Evolutionary conservation across 1,140 invertebrate species (phyloP).

Genomic region (Pseudomyrmex gracilis): DNA sequence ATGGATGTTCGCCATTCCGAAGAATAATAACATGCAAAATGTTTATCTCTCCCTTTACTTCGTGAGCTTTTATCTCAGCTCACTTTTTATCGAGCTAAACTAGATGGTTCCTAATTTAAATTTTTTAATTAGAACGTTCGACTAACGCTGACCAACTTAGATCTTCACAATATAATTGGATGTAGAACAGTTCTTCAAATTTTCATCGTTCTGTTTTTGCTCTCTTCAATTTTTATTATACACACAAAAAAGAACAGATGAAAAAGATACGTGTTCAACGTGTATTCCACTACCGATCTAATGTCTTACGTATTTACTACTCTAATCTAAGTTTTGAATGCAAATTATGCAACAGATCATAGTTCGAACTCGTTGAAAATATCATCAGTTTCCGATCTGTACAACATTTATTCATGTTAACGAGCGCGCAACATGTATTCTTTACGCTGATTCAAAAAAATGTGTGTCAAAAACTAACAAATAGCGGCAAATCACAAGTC

Average conservation of each 20-base stretch:
- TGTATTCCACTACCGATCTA: too few relatives aligned
- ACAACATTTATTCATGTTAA: too few relatives aligned
- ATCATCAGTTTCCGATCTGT: too few relatives aligned
- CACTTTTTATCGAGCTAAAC: background rate
- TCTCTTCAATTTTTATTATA: too few relatives aligned
- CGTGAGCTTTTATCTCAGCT: background rate
- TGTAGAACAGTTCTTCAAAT: background rate
- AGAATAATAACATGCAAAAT: background rate
- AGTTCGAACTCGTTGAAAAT: too few relatives aligned
- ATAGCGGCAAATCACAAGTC: slow-evolving; percentile 1
- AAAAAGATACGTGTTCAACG: too few relatives aligned
- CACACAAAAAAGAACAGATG: too few relatives aligned
- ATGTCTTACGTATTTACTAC: too few relatives aligned
- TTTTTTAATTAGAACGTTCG: background rate
- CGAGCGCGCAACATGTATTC: too few relatives aligned
- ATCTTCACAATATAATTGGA: background rate
- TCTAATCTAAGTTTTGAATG: too few relatives aligned
- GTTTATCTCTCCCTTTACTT: background rate
- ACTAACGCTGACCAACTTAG: too few relatives aligned
- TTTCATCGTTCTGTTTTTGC: too few relatives aligned
- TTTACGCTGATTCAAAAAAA: background rate
- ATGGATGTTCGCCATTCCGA: background rate
- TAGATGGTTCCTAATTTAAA: background rate
- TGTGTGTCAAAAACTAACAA: background rate
- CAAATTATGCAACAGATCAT: background rate